Evolutionary conservation across 2,797 vertebrate genomes (phyloP).

Genomic region (Margarornis squamiger): DNA sequence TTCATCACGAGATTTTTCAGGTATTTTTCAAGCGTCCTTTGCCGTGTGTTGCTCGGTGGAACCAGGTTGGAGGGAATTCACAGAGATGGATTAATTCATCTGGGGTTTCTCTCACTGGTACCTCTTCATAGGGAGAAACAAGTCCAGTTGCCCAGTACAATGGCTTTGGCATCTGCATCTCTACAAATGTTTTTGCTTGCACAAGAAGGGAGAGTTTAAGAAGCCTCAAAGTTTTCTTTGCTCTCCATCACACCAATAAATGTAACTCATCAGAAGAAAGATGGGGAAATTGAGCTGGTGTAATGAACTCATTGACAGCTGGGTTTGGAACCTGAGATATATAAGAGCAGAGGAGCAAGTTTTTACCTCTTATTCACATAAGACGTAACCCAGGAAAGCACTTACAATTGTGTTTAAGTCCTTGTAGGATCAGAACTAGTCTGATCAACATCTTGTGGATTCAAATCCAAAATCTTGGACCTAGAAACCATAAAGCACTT

Average conservation of each 20-base stretch:
- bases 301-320: not conserved
- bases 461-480: not conserved
- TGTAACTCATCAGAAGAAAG: not conserved
- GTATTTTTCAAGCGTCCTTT: not conserved
- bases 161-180: not conserved
- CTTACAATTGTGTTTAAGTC: not conserved
- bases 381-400: not conserved
- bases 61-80: not conserved
- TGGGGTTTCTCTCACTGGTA: not conserved
- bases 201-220: rapidly evolving
- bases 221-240: not conserved
- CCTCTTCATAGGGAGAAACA: rapidly evolving
- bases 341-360: not conserved
- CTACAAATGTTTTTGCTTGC: not conserved
- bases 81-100: not conserved
- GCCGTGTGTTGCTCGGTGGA: not conserved
- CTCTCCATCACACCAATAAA: not conserved
- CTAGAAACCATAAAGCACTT: not conserved
- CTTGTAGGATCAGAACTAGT: not conserved
- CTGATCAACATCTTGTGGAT: not conserved
- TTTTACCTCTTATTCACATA: not conserved
- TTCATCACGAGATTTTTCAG: not conserved
- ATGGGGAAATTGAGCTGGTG: not conserved
- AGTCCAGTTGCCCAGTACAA: rapidly evolving
- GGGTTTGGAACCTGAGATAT: not conserved